Evolutionary conservation across 2,797 vertebrate species (phyloP), one percentile per base, ranked within the genome.

Genomic region (Tenualosa thibaudeaui): DNA sequence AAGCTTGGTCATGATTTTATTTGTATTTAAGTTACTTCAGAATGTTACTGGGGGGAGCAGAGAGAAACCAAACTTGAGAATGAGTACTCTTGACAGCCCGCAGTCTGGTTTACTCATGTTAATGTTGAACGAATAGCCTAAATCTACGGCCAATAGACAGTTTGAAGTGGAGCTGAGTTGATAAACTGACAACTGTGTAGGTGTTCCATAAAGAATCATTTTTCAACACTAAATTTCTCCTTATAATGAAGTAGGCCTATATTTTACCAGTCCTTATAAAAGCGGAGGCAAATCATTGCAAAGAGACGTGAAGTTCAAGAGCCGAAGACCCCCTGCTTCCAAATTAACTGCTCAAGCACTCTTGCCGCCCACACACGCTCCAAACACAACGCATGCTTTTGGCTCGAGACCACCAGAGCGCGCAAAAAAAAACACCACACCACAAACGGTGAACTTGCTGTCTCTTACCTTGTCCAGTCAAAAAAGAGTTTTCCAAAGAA

Each of bases 391-490:
- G 40, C 62, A 43, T 81, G 83, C 15, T 50, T 43, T 19, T 68
- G 26, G 50, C 81, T 40, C 54, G 22, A 82, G 51, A 71, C 81
- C 31, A 54, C 75, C 83, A 31, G 65, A 31, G 82, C 46, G 50
- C 3, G 22, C 15, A 75, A 31, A 71, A 31, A 71, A 85, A 71
- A 78, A 81, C 81, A 40, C 62, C 62, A 56, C 58, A 49, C 51
- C 71, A 31, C 58, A 82, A 24, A 82, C 49, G 58, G 15, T 50
- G 46, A 54, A 83, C 37, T 58, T 71, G 49, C 37, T 84, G 82
- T 26, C 54, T 81, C 86, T 90, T 91, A 92, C 90, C 91, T 92
- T 90, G 85, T 86, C 83, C 81, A 86, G 85, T 87, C 60, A 85
- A 87, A 81, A 81, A 71, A 84, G 81, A 51, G 51, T 83, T 89